Percentiles rank a stretch among this genome's conserved stretches.
Conservation (phyloP, 2,888 invertebrate genomes). For the Candidula unifasciata region DNA sequence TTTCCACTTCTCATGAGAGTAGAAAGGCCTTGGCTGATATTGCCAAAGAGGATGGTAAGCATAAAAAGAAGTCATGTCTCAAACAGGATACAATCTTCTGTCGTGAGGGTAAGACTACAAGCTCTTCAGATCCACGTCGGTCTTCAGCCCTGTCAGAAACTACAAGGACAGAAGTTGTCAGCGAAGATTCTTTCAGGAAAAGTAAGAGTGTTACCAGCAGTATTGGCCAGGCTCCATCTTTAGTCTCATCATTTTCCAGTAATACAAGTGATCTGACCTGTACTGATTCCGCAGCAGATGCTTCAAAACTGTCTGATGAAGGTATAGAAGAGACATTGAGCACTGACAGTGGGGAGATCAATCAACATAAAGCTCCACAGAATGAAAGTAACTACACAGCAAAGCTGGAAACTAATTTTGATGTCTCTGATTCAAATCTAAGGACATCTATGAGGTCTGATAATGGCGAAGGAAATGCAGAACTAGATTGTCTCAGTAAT, state of each 20-base stretch:
- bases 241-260: constrained; percentile 49
- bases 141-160: constrained; percentile 40
- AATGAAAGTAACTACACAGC: background rate
- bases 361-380: background rate
- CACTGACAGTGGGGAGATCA: background rate
- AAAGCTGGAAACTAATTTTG: background rate
- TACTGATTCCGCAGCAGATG: constrained; percentile 36
- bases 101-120: background rate
- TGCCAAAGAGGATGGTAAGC: constrained; percentile 2
- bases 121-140: constrained; percentile 27
- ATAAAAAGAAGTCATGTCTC: constrained; percentile 4
- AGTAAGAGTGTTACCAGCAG: constrained; percentile 50
- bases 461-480: background rate
- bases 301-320: constrained; percentile 35
- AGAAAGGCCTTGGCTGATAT: background rate
- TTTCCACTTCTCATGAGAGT: constrained; percentile 4
- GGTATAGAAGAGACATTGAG: background rate
- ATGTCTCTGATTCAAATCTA: background rate
- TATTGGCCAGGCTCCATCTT: constrained; percentile 49
- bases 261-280: constrained; percentile 44
- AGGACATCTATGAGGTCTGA: background rate
- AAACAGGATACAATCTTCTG: background rate
- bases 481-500: background rate
- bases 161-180: constrained; percentile 10
- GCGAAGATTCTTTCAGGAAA: constrained; percentile 38